These are phyloP conservation scores for Trichonephila inaurata DNA, from an alignment of 1,140 invertebrate genomes.

Conservation along the genomic window DNA sequence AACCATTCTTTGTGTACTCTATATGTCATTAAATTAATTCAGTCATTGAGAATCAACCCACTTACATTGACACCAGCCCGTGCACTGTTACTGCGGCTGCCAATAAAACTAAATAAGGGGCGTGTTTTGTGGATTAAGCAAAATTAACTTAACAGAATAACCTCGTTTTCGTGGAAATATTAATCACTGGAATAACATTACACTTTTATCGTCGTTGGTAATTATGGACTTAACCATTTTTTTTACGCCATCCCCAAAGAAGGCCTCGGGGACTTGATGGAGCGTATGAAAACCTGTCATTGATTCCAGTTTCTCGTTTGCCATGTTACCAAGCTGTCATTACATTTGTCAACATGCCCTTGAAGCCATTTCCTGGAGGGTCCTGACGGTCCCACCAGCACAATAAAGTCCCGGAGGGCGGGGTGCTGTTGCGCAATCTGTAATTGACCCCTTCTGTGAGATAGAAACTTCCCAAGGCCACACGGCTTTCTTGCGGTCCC, in stretches of 20 bases:
- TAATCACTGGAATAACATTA: neutral
- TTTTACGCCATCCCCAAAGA: neutral
- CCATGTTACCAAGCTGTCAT: neutral
- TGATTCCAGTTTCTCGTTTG: neutral
- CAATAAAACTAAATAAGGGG: neutral
- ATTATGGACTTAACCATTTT: neutral
- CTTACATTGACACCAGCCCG: neutral
- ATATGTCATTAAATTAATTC: neutral
- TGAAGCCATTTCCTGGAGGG: neutral
- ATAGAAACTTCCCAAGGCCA: neutral
- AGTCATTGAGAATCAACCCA: neutral
- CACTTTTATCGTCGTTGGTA: neutral
- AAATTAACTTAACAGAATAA: neutral
- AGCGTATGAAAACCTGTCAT: neutral
- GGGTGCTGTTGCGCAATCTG: neutral
- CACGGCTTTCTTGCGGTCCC: too few species aligned
- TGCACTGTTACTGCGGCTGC: neutral
- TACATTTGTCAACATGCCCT: slow-evolving; percentile 24
- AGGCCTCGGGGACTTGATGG: neutral
- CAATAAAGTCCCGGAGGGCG: neutral
- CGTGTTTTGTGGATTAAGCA: neutral
- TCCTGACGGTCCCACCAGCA: neutral
- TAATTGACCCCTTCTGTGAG: neutral
- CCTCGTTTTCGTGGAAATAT: neutral
- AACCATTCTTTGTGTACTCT: too few species aligned